Conservation (phyloP, 1,140 invertebrate genomes). For the Macrobrachium rosenbergii region DNA sequence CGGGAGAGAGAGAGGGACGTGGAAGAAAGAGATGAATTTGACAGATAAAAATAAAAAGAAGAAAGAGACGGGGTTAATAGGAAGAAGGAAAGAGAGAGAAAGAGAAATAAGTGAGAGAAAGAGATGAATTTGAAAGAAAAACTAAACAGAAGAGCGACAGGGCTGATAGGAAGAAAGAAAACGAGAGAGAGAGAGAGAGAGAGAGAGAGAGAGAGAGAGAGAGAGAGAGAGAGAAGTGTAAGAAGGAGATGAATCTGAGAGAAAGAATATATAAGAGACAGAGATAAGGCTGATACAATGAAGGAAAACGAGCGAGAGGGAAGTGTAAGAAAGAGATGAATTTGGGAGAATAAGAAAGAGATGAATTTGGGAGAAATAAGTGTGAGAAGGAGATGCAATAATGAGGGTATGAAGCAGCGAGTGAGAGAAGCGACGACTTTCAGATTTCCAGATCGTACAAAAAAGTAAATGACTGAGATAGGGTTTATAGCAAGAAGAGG, state of each 20-base stretch:
- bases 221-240: not conserved
- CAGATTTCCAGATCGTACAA: not conserved
- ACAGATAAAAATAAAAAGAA: not conserved
- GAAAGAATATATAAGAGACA: no score
- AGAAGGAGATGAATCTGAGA: not conserved
- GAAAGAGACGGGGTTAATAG: no score
- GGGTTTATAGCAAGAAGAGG: not conserved
- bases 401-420: not conserved
- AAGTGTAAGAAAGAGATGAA: not conserved
- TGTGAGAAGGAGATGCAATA: not conserved
- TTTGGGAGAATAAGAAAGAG: not conserved
- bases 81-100: not conserved
- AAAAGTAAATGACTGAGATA: not conserved
- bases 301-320: not conserved
- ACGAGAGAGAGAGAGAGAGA: constrained; percentile 4
- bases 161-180: not conserved
- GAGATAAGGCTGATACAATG: not conserved
- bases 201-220: not conserved
- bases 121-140: not conserved
- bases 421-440: not conserved
- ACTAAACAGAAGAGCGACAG: not conserved
- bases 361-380: not conserved
- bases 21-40: not conserved
- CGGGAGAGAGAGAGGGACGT: not conserved
- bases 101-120: not conserved